Evolutionary conservation across 2,797 vertebrate species (phyloP).

Genomic region (Microhierax caerulescens): DNA sequence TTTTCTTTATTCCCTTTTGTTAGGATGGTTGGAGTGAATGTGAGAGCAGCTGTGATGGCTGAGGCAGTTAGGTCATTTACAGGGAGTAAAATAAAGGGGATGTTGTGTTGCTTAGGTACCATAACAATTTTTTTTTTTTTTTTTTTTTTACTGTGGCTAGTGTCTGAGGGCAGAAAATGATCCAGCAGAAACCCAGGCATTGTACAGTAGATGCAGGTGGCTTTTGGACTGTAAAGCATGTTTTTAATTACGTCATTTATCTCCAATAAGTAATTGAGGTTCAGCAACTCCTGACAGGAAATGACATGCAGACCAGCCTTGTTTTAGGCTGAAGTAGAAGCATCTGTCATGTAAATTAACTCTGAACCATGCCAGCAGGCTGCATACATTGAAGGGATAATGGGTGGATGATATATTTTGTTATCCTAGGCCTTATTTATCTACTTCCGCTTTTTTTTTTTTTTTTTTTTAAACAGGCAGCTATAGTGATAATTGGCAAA

Average conservation of each 20-base stretch:
- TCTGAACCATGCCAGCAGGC: background rate
- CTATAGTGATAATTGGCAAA: conserved; percentile 17
- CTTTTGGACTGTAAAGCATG: conserved; percentile 20
- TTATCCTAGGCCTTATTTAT: conserved; percentile 44
- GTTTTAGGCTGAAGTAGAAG: conserved; percentile 21
- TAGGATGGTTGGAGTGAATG: background rate
- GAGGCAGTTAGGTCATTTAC: background rate
- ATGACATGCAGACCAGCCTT: conserved; percentile 32
- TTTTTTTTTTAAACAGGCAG: background rate
- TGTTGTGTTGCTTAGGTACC: background rate
- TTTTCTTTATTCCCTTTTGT: background rate
- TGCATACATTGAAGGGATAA: conserved; percentile 43
- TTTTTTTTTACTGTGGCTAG: background rate
- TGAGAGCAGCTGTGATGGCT: background rate
- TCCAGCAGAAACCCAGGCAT: background rate
- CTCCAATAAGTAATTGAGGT: conserved; percentile 50
- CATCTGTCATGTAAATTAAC: conserved; percentile 61
- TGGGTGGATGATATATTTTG: conserved; percentile 38
- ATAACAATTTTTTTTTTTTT: background rate
- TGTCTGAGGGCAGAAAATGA: background rate
- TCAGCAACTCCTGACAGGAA: conserved; percentile 31
- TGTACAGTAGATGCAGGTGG: background rate
- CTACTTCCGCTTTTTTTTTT: background rate
- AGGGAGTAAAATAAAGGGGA: background rate
- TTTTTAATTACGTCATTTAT: conserved; percentile 59